Conservation (phyloP, 2,113 vertebrate species). For the Bombycilla garrulus region DNA sequence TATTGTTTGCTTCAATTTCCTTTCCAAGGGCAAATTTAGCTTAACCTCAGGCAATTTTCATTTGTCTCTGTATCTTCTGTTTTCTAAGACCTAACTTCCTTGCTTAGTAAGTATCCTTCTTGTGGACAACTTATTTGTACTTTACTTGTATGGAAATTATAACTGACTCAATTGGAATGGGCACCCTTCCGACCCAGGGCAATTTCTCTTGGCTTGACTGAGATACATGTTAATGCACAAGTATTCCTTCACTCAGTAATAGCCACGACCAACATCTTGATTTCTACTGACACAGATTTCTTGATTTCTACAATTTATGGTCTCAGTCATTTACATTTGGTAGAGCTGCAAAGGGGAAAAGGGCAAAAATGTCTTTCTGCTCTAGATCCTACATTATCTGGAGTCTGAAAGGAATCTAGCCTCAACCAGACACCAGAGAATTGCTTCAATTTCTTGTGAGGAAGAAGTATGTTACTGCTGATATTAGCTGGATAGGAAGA, state of each 20-base stretch:
- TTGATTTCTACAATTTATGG: background rate
- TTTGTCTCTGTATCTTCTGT: background rate
- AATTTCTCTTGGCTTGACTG: background rate
- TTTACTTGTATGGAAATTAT: background rate
- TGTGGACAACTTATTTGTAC: background rate
- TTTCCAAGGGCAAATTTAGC: background rate
- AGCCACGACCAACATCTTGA: background rate
- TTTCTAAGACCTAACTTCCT: background rate
- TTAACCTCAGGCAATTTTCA: background rate
- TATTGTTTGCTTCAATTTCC: background rate
- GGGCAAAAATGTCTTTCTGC: background rate
- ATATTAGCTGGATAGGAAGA: background rate
- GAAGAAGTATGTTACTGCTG: background rate
- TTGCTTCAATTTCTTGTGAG: background rate
- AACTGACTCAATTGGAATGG: background rate
- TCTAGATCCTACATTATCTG: background rate
- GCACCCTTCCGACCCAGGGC: background rate
- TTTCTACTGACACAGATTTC: background rate
- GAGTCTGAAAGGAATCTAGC: background rate
- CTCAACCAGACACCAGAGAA: background rate
- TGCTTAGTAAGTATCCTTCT: background rate
- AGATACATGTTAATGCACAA: fast-evolving
- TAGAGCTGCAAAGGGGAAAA: background rate
- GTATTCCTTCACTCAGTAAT: background rate
- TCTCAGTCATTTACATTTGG: background rate